Conservation (phyloP, 2,888 invertebrate species). For the Agriopis aurantiaria region DNA sequence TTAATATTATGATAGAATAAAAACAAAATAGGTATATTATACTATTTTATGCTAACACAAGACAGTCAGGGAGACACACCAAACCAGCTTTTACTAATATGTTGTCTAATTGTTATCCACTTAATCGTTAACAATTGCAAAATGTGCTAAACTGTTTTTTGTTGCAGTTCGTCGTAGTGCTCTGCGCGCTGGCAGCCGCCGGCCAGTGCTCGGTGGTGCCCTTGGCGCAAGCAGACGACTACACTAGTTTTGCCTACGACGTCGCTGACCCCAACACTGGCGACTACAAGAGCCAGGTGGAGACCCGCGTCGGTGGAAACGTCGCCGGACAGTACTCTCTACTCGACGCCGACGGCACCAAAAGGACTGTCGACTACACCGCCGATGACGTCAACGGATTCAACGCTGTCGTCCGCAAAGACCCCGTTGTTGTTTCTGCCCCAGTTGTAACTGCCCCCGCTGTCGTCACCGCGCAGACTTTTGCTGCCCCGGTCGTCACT, state of each 20-base stretch:
- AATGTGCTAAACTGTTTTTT: slow-evolving; percentile 14
- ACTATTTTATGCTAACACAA: too few relatives aligned
- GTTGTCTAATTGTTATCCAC: too few relatives aligned
- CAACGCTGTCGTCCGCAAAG: slow-evolving; percentile 86
- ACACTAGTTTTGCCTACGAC: slow-evolving; percentile 85
- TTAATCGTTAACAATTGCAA: neutral
- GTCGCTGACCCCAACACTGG: slow-evolving; percentile 86
- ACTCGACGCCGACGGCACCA: slow-evolving; percentile 84
- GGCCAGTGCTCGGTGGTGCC: slow-evolving; percentile 81
- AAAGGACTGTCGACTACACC: slow-evolving; percentile 85
- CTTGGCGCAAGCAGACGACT: slow-evolving; percentile 84
- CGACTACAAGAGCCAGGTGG: slow-evolving; percentile 86
- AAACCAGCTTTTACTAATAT: too few relatives aligned
- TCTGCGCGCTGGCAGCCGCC: slow-evolving; percentile 73
- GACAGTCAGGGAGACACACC: too few relatives aligned
- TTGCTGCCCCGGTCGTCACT: slow-evolving; percentile 44
- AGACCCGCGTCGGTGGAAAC: slow-evolving; percentile 83
- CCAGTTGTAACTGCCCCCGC: slow-evolving; percentile 61
- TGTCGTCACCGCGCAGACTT: too few relatives aligned
- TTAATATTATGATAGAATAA: too few relatives aligned
- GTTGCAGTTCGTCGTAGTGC: slow-evolving; percentile 76
- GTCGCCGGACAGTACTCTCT: slow-evolving; percentile 86
- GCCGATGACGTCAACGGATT: slow-evolving; percentile 86
- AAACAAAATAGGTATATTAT: too few relatives aligned
- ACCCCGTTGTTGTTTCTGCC: slow-evolving; percentile 72